These are phyloP conservation scores for Sclerodermus sp. DNA, from an alignment of 2,888 invertebrate species.

Conservation along the genomic window DNA sequence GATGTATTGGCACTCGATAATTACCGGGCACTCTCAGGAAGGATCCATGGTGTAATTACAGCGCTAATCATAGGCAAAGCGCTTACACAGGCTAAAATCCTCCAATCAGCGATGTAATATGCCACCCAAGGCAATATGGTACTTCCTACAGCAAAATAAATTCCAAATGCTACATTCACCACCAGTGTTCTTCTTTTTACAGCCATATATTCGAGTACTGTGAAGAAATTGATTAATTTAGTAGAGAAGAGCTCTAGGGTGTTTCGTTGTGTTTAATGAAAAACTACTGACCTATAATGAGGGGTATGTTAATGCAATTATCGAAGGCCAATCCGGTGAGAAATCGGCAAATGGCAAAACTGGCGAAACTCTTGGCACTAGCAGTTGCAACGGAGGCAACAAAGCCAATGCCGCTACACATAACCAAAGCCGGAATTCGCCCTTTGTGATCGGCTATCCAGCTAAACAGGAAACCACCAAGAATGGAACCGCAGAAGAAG, in stretches of 20 bases:
- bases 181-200: constrained; percentile 60
- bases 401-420: constrained; percentile 57
- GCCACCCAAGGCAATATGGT: constrained; percentile 61
- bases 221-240: constrained; percentile 8
- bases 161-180: constrained; percentile 60
- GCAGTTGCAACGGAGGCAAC: constrained; percentile 58
- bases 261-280: not conserved
- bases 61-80: constrained; percentile 57
- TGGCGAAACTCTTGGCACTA: constrained; percentile 54
- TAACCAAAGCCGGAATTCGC: constrained; percentile 59
- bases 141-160: constrained; percentile 60
- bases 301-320: constrained; percentile 61
- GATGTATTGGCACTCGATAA: not conserved
- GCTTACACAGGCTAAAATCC: constrained; percentile 55
- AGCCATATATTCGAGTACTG: constrained; percentile 61
- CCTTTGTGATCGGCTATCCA: constrained; percentile 62
- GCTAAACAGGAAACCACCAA: constrained; percentile 61
- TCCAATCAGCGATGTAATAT: constrained; percentile 59
- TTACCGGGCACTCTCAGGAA: constrained; percentile 62
- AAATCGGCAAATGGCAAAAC: constrained; percentile 60
- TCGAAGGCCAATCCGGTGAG: constrained; percentile 62
- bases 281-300: constrained; percentile 57
- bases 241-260: not conserved
- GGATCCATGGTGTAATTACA: constrained; percentile 57
- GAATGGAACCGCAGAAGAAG: constrained; percentile 61